These are phyloP conservation scores for Hirtodrosophila cameraria DNA, from an alignment of 2,888 invertebrate species.

Conservation along the genomic window DNA sequence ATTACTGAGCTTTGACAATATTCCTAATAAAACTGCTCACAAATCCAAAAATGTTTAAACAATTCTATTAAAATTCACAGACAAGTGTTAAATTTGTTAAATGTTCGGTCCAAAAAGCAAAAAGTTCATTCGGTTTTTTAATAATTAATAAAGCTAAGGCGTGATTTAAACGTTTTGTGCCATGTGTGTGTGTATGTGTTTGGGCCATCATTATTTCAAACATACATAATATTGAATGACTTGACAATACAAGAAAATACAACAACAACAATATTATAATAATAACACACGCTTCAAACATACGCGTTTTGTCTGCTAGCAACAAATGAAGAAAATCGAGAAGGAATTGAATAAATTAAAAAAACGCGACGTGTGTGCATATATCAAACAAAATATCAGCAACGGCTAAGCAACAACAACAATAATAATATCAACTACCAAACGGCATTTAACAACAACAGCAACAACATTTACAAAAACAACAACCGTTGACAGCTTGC, in stretches of 20 bases:
- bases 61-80: constrained; percentile 22
- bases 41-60: constrained; percentile 11
- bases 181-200: constrained; percentile 42
- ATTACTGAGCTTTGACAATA: background rate
- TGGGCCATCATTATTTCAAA: constrained; percentile 45
- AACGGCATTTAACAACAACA: constrained; percentile 21
- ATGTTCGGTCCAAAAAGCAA: constrained; percentile 16
- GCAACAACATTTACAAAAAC: constrained; percentile 34
- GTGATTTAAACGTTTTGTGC: constrained; percentile 45
- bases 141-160: constrained; percentile 47
- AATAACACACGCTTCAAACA: constrained; percentile 63
- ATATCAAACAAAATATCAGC: constrained; percentile 59
- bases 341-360: constrained; percentile 73
- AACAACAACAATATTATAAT: constrained; percentile 32
- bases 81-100: constrained; percentile 30
- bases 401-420: constrained; percentile 40
- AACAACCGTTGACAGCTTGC: constrained; percentile 42
- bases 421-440: constrained; percentile 27
- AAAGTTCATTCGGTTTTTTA: constrained; percentile 32
- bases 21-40: constrained; percentile 30
- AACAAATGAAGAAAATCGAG: constrained; percentile 35
- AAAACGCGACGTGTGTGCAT: constrained; percentile 66
- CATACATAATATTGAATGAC: constrained; percentile 8
- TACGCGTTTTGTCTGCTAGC: constrained; percentile 40
- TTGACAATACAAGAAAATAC: constrained; percentile 11